These are phyloP conservation scores for Amia ocellicauda DNA, from an alignment of 2,113 vertebrate species.

Conservation along the genomic window DNA sequence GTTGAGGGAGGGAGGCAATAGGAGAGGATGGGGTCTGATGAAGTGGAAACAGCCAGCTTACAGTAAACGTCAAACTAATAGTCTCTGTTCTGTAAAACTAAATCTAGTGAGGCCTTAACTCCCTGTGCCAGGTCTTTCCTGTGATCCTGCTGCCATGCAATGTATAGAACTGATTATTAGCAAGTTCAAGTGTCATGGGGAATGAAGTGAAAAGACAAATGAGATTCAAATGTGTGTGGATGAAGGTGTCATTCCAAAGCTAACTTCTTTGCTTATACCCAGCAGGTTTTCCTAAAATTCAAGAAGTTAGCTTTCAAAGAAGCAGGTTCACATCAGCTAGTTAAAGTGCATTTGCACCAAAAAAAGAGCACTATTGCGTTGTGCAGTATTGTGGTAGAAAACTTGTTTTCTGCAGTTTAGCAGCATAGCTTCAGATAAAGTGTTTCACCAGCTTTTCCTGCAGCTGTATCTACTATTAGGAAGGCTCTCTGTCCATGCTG, in stretches of 20 bases:
- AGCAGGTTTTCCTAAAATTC: neutral
- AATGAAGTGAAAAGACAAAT: no score
- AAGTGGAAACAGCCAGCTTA: neutral
- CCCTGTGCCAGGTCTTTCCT: neutral
- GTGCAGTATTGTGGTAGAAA: no score
- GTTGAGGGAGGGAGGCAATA: neutral
- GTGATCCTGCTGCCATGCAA: neutral
- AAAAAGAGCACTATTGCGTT: no score
- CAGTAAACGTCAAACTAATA: neutral
- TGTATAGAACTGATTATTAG: constrained; percentile 8
- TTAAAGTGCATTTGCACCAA: no score
- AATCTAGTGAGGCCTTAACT: neutral
- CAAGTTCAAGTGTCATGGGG: no score
- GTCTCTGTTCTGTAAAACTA: neutral
- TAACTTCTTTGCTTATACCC: no score
- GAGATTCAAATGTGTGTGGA: no score
- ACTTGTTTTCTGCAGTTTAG: no score
- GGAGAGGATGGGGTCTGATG: neutral
- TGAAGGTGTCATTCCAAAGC: no score
- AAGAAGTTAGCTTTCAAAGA: neutral
- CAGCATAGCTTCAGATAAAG: neutral
- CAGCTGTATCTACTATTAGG: neutral
- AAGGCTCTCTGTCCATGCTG: neutral
- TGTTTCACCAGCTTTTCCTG: neutral
- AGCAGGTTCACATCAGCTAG: no score